A percentile compares a stretch with the other conserved stretches of the same genome.
Conservation (phyloP, 2,113 vertebrate genomes). For the Bubo blakistoni region DNA sequence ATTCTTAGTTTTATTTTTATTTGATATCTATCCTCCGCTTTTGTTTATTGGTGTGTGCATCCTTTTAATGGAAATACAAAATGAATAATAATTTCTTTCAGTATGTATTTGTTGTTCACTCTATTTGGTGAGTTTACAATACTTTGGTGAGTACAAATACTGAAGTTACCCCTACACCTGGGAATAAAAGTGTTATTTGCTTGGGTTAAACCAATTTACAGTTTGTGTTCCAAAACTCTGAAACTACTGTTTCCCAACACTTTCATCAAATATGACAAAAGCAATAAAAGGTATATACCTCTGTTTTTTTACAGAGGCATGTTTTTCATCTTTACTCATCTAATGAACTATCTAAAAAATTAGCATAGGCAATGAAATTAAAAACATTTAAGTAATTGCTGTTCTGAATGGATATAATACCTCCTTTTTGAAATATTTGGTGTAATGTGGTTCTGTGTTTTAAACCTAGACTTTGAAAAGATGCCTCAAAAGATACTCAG, state of each 20-base stretch:
- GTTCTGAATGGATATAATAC: neutral
- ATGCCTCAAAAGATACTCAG: neutral
- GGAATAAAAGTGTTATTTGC: neutral
- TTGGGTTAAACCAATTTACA: neutral
- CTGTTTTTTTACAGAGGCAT: neutral
- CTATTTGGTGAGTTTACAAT: neutral
- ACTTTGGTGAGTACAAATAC: neutral
- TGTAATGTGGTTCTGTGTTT: neutral
- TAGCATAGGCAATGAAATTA: neutral
- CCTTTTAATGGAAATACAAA: neutral
- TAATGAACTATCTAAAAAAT: neutral
- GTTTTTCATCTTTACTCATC: constrained; percentile 32
- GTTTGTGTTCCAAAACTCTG: neutral
- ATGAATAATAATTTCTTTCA: neutral
- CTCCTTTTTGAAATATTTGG: neutral
- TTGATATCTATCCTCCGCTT: neutral
- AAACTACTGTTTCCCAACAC: neutral
- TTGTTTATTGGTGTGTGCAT: neutral
- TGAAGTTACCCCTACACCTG: neutral
- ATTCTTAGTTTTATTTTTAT: neutral
- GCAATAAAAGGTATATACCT: neutral
- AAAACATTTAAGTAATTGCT: neutral
- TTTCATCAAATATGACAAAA: neutral
- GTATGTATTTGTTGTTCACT: neutral
- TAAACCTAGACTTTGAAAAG: neutral